Percentiles rank a stretch among this genome's conserved stretches.
Conservation (phyloP, 1,140 invertebrate genomes). For the Ostrea edulis region DNA sequence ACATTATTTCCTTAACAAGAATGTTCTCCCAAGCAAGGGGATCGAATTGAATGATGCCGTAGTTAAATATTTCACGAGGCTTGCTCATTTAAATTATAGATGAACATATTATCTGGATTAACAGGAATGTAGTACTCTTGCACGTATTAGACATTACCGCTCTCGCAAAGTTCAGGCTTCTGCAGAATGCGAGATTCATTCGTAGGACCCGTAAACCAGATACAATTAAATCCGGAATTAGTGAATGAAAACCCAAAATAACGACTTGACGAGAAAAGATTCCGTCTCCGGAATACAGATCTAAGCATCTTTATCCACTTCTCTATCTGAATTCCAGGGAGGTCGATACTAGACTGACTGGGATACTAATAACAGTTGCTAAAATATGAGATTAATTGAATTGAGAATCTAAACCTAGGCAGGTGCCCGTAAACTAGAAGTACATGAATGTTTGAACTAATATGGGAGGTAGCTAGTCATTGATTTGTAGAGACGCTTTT, state of each 20-base stretch:
- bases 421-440: not conserved
- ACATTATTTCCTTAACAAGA: too few relatives aligned
- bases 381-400: constrained; percentile 1
- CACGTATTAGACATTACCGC: too few relatives aligned
- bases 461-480: constrained; percentile 2
- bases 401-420: not conserved
- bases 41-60: too few relatives aligned
- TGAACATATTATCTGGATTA: too few relatives aligned
- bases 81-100: too few relatives aligned
- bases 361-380: not conserved
- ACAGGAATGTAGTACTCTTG: too few relatives aligned
- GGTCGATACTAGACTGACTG: not conserved
- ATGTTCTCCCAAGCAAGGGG: too few relatives aligned
- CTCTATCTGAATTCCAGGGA: not conserved
- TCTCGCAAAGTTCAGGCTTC: not conserved
- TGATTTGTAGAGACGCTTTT: not conserved
- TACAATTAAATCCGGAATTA: not conserved
- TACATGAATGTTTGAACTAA: not conserved
- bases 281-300: not conserved
- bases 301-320: not conserved
- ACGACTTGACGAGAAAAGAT: not conserved
- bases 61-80: too few relatives aligned
- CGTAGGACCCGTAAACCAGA: not conserved
- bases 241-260: not conserved
- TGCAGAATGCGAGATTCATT: not conserved